Base-by-base conservation (phyloP, 2,797 vertebrate species). In the Tympanoctomys barrerae region DNA sequence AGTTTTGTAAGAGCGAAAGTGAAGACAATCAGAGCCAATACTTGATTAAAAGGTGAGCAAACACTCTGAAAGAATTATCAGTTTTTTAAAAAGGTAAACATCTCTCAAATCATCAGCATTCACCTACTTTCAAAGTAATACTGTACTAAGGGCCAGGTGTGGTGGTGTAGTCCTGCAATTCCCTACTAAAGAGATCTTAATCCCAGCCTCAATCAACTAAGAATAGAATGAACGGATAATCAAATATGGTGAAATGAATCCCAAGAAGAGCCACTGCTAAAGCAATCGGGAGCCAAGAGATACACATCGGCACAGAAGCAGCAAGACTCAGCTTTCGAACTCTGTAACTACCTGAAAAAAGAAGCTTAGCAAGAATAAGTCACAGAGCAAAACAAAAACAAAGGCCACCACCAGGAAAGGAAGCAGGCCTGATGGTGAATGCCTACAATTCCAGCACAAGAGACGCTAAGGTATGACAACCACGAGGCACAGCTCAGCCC, bases 11-110 rank as follows among this genome's bases (percentile, higher is more conserved):
- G 97, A 98, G 97, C 91, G 97, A 98, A 98, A 98, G 96, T 98
- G 98, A 98, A 97, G 97, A 97, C 98, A 98, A 97, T 98, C 97
- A 98, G 97, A 96, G 98, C 97, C 98, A 98, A 97, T 98, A 99
- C 98, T 98, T 98, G 98, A 98, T 36, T 98, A 98, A 98, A 98
- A 97, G 97, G 95, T 97, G 97, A 98, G 97, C 93, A 97, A 98
- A 98, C 84, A 97, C 94, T 98, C 98, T 97, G 97, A 98, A 94
- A 94, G 98, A 97, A 98, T 96, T 96, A 54, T n/a, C 81, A 90
- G 83, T 6, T 77, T 73, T 39, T 42, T 31, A 31, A 77, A 75
- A 31, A 49, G 26, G 26, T 46, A 26, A 75, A 88, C 49, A 89
- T 54, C 12, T 79, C 22, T 80, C 31, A 94, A 85, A 84, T 68